Conservation (phyloP, 2,888 invertebrate genomes). For the Fragum sueziense region DNA sequence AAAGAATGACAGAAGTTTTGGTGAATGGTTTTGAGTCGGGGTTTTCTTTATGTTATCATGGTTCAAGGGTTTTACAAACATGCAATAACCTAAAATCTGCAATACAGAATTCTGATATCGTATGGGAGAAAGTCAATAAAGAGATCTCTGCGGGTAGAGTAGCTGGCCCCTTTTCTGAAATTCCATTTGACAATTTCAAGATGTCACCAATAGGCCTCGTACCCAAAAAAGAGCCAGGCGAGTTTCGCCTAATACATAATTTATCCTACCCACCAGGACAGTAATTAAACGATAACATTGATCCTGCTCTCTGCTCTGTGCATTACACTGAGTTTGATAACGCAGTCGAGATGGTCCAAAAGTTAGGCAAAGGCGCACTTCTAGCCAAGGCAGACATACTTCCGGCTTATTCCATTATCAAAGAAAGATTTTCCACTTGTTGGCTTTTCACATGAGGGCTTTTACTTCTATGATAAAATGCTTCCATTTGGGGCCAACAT, state of each 20-base stretch:
- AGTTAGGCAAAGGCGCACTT: slow-evolving; percentile 21
- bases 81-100: slow-evolving; percentile 41
- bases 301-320: slow-evolving; percentile 33
- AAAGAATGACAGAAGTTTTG: neutral
- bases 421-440: slow-evolving; percentile 27
- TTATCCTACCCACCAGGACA: slow-evolving; percentile 31
- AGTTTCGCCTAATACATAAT: slow-evolving; percentile 48
- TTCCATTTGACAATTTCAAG: slow-evolving; percentile 28
- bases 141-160: slow-evolving; percentile 45
- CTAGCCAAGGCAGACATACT: slow-evolving; percentile 29
- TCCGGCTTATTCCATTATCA: slow-evolving; percentile 31
- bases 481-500: slow-evolving; percentile 33
- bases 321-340: slow-evolving; percentile 46
- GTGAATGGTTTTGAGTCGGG: slow-evolving; percentile 23
- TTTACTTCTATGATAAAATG: slow-evolving; percentile 28
- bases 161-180: slow-evolving; percentile 33
- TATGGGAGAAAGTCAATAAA: slow-evolving; percentile 30
- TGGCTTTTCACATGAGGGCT: slow-evolving; percentile 32
- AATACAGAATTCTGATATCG: neutral
- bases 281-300: slow-evolving; percentile 43
- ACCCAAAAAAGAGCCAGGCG: slow-evolving; percentile 37
- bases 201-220: slow-evolving; percentile 50
- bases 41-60: slow-evolving; percentile 28
- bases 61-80: neutral
- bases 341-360: slow-evolving; percentile 46